Evolutionary conservation across 2,113 vertebrate genomes (phyloP), one percentile per base, ranked within the genome.

Genomic region (Embiotoca jacksoni): DNA sequence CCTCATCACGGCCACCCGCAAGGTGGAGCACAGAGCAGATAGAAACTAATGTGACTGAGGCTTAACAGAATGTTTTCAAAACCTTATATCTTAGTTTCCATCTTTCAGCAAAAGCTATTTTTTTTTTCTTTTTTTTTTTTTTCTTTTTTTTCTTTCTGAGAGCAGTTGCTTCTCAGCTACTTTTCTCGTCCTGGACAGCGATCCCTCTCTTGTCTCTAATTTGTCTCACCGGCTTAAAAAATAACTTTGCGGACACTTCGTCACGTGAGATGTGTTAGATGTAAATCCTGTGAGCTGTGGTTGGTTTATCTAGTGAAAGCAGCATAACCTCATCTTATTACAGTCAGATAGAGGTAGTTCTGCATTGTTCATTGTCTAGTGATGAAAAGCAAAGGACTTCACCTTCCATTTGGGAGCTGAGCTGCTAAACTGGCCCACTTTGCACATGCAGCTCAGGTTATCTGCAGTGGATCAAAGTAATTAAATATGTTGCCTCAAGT

Each of bases 1-100:
- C 88, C 80, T 86, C 84, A 87, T 88, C 81, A 77, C 80, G 67
- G 77, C 73, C 82, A 84, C 84, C 76, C 58, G 47, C 75, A 81
- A 83, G 78, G 75, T 85, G 75, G 74, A 78, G 78, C 9, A 23
- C 1, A 64, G 65, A 72, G 75, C 44, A 72, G 81, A 87, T 82
- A 70, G 35, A 78, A 80, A 77, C 46, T 9, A 72, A 81, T 85
- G 61, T 76, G 64, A 71, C 52, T 4, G 1, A 31, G 65, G 67
- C 64, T 80, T 53, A 69, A 74, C 23, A 50, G 33, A 66, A 83
- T 62, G 58, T 85, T 79, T 67, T 53, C 44, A 61, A 71, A 56
- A 55, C 39, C 35, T 30, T 41, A 52, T 50, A 62, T 83, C 50
- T 49, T 49, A 7, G 52, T 72, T 75, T 75, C 32, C 31, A 60